Evolutionary conservation across 2,797 vertebrate genomes (phyloP), one percentile per base, ranked within the genome.

Genomic region (Hozukius guyotensis): DNA sequence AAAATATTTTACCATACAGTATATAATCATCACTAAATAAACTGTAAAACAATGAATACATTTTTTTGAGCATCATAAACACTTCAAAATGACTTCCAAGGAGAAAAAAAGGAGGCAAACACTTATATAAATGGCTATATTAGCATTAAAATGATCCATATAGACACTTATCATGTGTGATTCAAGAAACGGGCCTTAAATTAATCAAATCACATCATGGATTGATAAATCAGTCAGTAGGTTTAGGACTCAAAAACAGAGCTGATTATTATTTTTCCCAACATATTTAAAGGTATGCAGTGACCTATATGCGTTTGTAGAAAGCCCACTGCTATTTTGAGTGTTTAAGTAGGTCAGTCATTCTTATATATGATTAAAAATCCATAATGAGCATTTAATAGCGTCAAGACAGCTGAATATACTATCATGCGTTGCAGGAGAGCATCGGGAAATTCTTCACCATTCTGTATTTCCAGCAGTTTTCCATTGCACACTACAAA

Each of bases 401-500:
- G 27, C 1, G 7, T 20, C 25, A 25, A 13, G 49, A 69, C 29
- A 65, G 72, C 81, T 71, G 29, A 76, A 29, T 71, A 60, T 63
- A 57, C 29, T 20, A 63, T 53, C 53, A 60, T 20, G 5, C 24
- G 5, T 10, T 18, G 12, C 27, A 18, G 36, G 16, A 53, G 65
- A 14, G 36, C 10, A 55, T 42, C 13, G 3, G 62, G 55, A 55
- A 55, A 42, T 61, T 31, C 11, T 46, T 64, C 42, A 31, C 2
- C 14, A 8, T 61, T 34, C 38, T 27, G n/a, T 34, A 25, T 74
- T 72, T 31, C 14, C 64, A 71, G 42, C 25, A 27, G n/a, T 59
- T 87, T 79, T 77, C 53, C 42, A 64, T 25, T 75, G n/a, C 69
- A 65, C 16, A 18, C 24, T 69, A 60, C 38, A 75, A 75, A 81